These are phyloP conservation scores for Sussaba pulchella DNA, from an alignment of 2,888 invertebrate genomes.

Conservation along the genomic window DNA sequence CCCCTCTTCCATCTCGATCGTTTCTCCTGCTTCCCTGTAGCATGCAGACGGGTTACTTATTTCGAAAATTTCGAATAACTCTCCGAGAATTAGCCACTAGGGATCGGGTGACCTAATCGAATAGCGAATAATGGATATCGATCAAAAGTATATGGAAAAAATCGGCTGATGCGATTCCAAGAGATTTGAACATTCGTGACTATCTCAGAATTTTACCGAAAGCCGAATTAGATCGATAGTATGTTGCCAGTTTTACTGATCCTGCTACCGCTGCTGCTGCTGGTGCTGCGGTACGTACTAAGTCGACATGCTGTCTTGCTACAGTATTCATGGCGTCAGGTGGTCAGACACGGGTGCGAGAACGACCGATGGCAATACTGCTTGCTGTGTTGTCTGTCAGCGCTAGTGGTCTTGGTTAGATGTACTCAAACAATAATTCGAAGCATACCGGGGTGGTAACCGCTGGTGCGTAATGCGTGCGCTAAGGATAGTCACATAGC, in stretches of 20 bases:
- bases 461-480: slow-evolving; percentile 33
- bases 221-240: slow-evolving; percentile 21
- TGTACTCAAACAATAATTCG: slow-evolving; percentile 64
- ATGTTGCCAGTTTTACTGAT: background rate
- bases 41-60: slow-evolving; percentile 41
- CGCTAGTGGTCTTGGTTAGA: slow-evolving; percentile 60
- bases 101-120: slow-evolving; percentile 53
- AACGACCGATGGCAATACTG: slow-evolving; percentile 25
- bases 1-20: slow-evolving; percentile 46
- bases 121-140: slow-evolving; percentile 44
- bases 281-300: slow-evolving; percentile 25
- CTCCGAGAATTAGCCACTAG: slow-evolving; percentile 62
- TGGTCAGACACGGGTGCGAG: slow-evolving; percentile 59
- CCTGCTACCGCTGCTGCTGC: background rate
- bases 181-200: slow-evolving; percentile 16
- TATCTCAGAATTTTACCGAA: slow-evolving; percentile 5
- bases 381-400: slow-evolving; percentile 29
- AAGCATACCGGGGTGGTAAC: slow-evolving; percentile 19
- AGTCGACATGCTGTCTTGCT: slow-evolving; percentile 45
- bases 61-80: slow-evolving; percentile 60
- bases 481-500: slow-evolving; percentile 29
- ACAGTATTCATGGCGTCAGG: slow-evolving; percentile 61
- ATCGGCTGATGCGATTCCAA: slow-evolving; percentile 2
- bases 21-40: slow-evolving; percentile 45
- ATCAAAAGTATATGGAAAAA: slow-evolving; percentile 25